phyloP scores from a whole-genome alignment of 2,797 vertebrate species.

The Argyrosomus regius region DNA sequence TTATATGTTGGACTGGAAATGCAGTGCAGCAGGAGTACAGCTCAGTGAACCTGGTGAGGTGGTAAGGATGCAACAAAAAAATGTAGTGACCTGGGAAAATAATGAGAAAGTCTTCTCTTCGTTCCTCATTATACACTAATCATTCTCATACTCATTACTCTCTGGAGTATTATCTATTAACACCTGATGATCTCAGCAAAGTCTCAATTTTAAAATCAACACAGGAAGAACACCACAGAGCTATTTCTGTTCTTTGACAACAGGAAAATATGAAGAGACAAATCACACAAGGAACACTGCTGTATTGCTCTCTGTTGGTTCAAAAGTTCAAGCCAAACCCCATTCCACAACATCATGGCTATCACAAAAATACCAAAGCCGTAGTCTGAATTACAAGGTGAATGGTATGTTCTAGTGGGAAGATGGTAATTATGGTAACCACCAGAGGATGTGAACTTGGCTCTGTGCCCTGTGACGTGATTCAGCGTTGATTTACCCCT shows the following conservation, averaged over 20 bases:
- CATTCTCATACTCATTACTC: constrained; percentile 40
- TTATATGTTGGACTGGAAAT: constrained; percentile 50
- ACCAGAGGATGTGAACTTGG: constrained; percentile 10
- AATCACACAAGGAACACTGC: neutral
- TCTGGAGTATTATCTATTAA: constrained; percentile 31
- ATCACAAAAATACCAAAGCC: constrained; percentile 1
- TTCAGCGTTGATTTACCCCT: constrained; percentile 2
- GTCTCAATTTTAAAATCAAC: constrained; percentile 34
- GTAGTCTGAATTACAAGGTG: constrained; percentile 16
- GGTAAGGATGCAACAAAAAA: constrained; percentile 32
- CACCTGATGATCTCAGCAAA: constrained; percentile 31
- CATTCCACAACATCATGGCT: neutral
- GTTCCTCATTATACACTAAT: constrained; percentile 47
- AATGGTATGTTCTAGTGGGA: constrained; percentile 22
- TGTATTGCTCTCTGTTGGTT: constrained; percentile 14
- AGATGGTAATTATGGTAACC: constrained; percentile 36
- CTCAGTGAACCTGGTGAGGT: constrained; percentile 27
- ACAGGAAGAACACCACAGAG: neutral
- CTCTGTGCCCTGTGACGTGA: neutral
- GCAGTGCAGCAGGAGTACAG: constrained; percentile 18
- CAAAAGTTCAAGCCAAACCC: constrained; percentile 35
- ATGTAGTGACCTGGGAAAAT: constrained; percentile 33
- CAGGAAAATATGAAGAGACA: neutral
- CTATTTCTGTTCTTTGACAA: neutral
- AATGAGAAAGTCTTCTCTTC: constrained; percentile 34